Percentiles rank a stretch among this genome's conserved stretches.
Evolutionary conservation across 2,113 vertebrate species (phyloP).

Genomic region (Sigmodon hispidus): DNA sequence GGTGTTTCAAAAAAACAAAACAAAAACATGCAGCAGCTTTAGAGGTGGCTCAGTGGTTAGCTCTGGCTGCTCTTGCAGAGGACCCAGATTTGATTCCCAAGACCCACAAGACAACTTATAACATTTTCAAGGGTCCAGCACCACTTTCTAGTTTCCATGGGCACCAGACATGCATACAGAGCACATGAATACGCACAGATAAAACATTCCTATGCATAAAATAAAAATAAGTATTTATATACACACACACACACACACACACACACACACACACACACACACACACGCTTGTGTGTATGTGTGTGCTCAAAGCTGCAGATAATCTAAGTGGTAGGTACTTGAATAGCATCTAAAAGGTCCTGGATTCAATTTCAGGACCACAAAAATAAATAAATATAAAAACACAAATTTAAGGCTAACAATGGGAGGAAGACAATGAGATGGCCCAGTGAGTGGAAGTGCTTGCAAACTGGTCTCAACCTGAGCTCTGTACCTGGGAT

Average conservation of each 20-base stretch:
- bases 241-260: fast-evolving
- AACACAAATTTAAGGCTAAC: not conserved
- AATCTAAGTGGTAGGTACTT: not conserved
- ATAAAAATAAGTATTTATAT: not conserved
- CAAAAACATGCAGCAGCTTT: not conserved
- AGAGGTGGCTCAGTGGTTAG: not conserved
- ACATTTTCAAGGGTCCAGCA: not conserved
- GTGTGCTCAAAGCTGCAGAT: too few species aligned
- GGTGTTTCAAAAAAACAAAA: not conserved
- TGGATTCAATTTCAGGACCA: not conserved
- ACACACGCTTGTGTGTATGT: too few species aligned
- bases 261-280: too few species aligned
- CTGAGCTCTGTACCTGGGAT: not conserved
- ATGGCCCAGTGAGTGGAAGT: not conserved
- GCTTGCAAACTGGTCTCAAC: not conserved
- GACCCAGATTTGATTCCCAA: not conserved
- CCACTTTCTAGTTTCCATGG: not conserved
- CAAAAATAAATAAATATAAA: not conserved
- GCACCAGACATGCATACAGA: not conserved
- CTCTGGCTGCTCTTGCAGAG: not conserved
- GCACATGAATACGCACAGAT: not conserved
- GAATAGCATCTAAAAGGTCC: not conserved
- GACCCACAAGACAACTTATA: not conserved
- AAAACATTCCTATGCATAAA: not conserved
- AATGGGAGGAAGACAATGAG: not conserved